These are phyloP conservation scores for Triplophysa bombifrons DNA, from an alignment of 2,797 vertebrate genomes.

Conservation along the genomic window DNA sequence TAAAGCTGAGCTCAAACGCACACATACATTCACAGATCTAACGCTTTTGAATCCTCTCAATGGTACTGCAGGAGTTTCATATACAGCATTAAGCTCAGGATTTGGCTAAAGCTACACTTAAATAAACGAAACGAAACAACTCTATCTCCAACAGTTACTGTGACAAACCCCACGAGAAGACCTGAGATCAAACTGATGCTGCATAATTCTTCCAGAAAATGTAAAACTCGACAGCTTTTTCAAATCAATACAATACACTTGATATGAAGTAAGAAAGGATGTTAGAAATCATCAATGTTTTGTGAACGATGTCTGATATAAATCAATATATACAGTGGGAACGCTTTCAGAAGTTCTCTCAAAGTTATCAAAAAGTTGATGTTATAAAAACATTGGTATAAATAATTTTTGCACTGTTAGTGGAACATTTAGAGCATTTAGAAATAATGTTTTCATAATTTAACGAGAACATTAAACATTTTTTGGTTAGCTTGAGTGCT, in stretches of 20 bases:
- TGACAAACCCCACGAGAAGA: background rate
- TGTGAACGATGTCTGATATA: background rate
- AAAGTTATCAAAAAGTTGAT: too few species aligned
- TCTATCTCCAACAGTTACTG: background rate
- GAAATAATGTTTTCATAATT: too few species aligned
- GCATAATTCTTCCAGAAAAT: background rate
- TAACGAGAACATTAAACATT: too few species aligned
- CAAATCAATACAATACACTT: background rate
- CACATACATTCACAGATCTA: slow-evolving; percentile 23
- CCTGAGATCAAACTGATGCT: background rate
- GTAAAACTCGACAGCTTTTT: background rate
- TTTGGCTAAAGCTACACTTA: slow-evolving; percentile 1
- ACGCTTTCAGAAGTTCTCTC: too few species aligned
- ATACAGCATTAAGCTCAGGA: background rate
- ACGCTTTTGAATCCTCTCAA: slow-evolving; percentile 9
- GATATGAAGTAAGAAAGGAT: background rate
- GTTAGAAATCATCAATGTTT: background rate
- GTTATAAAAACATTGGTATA: too few species aligned
- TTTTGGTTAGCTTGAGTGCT: too few species aligned
- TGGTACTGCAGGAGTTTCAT: background rate
- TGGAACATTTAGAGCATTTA: too few species aligned
- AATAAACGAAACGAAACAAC: background rate
- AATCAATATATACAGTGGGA: background rate
- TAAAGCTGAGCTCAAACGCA: slow-evolving; percentile 58
- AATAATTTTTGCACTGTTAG: too few species aligned